These are phyloP conservation scores for Lipophrys pholis DNA, from an alignment of 2,113 vertebrate genomes.

Conservation along the genomic window DNA sequence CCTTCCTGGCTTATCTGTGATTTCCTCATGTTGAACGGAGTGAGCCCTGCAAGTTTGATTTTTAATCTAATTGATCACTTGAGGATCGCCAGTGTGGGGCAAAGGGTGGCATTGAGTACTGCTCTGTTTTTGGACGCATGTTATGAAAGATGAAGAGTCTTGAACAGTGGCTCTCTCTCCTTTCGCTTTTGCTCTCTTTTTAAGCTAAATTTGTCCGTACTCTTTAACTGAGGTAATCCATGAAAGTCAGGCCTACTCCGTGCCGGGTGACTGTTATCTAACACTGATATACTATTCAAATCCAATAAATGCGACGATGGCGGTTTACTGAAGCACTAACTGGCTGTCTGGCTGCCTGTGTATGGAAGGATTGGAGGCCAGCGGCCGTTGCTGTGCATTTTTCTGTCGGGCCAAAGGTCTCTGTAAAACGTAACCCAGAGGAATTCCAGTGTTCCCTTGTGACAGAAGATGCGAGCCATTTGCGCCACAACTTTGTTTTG, in stretches of 20 bases:
- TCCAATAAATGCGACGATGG: slow-evolving; percentile 37
- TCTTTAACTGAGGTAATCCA: slow-evolving; percentile 49
- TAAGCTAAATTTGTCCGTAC: slow-evolving; percentile 43
- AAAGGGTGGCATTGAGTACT: slow-evolving; percentile 38
- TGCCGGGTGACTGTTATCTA: slow-evolving; percentile 48
- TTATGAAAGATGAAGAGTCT: slow-evolving; percentile 60
- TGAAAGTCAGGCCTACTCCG: slow-evolving; percentile 49
- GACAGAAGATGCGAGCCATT: slow-evolving; percentile 20
- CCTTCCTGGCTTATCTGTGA: slow-evolving; percentile 11
- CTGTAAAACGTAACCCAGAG: slow-evolving; percentile 22
- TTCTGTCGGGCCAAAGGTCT: slow-evolving; percentile 7
- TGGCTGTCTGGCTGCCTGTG: slow-evolving; percentile 21
- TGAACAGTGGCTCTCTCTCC: slow-evolving; percentile 37
- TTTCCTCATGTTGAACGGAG: slow-evolving; percentile 38
- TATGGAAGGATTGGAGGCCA: slow-evolving; percentile 30
- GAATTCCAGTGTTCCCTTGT: slow-evolving; percentile 23
- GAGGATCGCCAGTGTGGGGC: slow-evolving; percentile 46
- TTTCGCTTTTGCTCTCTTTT: slow-evolving; percentile 14
- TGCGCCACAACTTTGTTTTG: slow-evolving; percentile 45
- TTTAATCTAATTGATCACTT: slow-evolving; percentile 54
- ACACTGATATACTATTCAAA: slow-evolving; percentile 49
- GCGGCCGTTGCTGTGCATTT: slow-evolving; percentile 24
- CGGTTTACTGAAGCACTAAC: slow-evolving; percentile 14
- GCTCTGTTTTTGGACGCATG: slow-evolving; percentile 29
- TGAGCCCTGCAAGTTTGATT: slow-evolving; percentile 40